Base-by-base conservation (phyloP, 2,797 vertebrate genomes). In the Gouania willdenowi region DNA sequence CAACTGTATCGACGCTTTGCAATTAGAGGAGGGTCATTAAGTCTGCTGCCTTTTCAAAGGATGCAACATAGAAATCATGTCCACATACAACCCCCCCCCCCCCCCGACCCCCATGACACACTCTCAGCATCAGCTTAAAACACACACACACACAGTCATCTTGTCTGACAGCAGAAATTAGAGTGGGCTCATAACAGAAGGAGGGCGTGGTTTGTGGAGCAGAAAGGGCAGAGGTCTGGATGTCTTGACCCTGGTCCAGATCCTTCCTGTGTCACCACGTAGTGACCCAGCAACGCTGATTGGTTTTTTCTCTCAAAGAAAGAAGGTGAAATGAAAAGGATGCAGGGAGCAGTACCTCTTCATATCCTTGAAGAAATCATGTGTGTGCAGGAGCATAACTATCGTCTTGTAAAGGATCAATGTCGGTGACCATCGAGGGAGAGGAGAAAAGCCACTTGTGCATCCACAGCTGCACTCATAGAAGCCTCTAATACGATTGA, bases 1-100 rank as follows among this genome's bases (percentile, higher is more conserved):
- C 75, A 81, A 83, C 84, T 85, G 81, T 87, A 89, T 87, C 88
- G 87, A 87, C 82, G 79, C 58, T 52, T 52, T 81, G 83, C 79
- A 85, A 88, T 87, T 83, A 84, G 65, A 74, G 75, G 5, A 58
- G 77, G 79, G 79, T 84, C 82, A 65, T 86, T 82, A 81, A 74
- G 76, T 77, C 75, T 67, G 66, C 34, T 39, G 53, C 66, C 58
- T 44, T 76, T 82, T 59, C 36, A 53, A 34, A 41, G 51, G 30
- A 60, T 68, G 67, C 20, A 40, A n/a, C n/a, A n/a, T n/a, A n/a
- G n/a, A n/a, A n/a, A n/a, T n/a, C n/a, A n/a, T n/a, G n/a, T n/a
- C n/a, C n/a, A n/a, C n/a, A n/a, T n/a, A n/a, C n/a, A n/a, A n/a
- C n/a, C n/a, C 7, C 8, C 7, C 15, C 22, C 35, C 53, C 26